Conservation (phyloP, 2,888 invertebrate species). For the Stegophylla sp. region DNA sequence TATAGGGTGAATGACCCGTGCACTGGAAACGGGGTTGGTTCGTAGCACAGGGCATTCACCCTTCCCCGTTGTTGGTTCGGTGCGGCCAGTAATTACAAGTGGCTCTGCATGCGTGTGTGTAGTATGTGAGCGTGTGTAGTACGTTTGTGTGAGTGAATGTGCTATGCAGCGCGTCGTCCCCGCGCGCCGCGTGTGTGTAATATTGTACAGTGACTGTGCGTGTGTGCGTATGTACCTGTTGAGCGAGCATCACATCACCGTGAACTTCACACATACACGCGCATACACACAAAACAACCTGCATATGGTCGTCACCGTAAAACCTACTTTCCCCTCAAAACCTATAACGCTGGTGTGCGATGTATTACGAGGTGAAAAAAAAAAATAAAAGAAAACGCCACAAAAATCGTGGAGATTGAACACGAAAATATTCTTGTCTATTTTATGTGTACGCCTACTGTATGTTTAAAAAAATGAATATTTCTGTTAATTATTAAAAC, state of each 20-base stretch:
- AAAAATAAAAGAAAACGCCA: constrained; percentile 39
- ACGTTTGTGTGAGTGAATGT: constrained; percentile 23
- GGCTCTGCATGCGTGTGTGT: constrained; percentile 33
- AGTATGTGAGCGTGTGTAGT: background rate
- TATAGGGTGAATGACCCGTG: constrained; percentile 58
- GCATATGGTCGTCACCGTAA: constrained; percentile 59
- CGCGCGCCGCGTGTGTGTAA: background rate
- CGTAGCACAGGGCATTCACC: constrained; percentile 57
- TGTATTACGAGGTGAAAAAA: constrained; percentile 28
- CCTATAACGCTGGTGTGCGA: constrained; percentile 24
- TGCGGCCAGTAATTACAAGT: constrained; percentile 58
- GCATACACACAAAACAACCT: constrained; percentile 50
- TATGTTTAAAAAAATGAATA: constrained; percentile 6
- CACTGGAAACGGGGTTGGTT: constrained; percentile 58
- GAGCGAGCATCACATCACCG: constrained; percentile 59
- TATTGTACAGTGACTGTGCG: background rate
- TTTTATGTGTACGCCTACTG: background rate
- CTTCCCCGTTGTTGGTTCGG: constrained; percentile 54
- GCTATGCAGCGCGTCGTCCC: background rate
- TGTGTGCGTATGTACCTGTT: constrained; percentile 51
- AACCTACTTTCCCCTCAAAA: constrained; percentile 59
- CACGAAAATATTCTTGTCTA: constrained; percentile 39
- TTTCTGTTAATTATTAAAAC: constrained; percentile 49
- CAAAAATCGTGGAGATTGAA: constrained; percentile 23
- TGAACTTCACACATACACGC: constrained; percentile 53